Percentiles rank a stretch among this genome's conserved stretches.
These are phyloP conservation scores for Odontothrips loti DNA, from an alignment of 2,888 invertebrate genomes.

Conservation along the genomic window DNA sequence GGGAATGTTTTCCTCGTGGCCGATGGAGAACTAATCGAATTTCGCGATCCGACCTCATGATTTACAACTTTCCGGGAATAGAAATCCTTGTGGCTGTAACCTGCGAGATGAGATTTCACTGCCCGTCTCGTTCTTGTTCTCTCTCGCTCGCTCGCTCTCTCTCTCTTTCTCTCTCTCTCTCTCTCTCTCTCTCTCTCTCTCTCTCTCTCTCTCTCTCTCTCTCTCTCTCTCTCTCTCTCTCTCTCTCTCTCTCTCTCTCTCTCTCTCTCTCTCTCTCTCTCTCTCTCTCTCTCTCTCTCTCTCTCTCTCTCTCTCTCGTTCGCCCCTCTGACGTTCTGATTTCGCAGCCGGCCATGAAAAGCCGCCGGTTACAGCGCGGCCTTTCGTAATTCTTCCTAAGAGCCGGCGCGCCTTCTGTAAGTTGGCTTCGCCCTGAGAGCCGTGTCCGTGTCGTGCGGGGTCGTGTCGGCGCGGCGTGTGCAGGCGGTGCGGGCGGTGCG, in stretches of 20 bases:
- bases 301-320: neutral
- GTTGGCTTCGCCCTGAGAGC: no score
- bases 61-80: neutral
- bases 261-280: neutral
- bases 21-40: neutral
- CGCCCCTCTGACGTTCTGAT: no score
- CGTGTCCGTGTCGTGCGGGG: no score
- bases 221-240: neutral
- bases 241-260: conserved; percentile 1
- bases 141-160: neutral
- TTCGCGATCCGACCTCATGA: neutral
- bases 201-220: neutral
- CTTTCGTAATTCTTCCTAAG: no score
- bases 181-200: neutral
- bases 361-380: no score
- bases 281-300: neutral
- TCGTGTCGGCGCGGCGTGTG: no score
- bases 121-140: neutral
- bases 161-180: conserved; percentile 4
- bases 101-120: no score
- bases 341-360: no score
- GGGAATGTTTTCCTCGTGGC: neutral
- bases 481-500: no score
- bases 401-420: no score
- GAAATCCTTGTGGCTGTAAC: no score